Evolutionary conservation across 2,113 vertebrate genomes (phyloP).

Genomic region (Petaurus breviceps): DNA sequence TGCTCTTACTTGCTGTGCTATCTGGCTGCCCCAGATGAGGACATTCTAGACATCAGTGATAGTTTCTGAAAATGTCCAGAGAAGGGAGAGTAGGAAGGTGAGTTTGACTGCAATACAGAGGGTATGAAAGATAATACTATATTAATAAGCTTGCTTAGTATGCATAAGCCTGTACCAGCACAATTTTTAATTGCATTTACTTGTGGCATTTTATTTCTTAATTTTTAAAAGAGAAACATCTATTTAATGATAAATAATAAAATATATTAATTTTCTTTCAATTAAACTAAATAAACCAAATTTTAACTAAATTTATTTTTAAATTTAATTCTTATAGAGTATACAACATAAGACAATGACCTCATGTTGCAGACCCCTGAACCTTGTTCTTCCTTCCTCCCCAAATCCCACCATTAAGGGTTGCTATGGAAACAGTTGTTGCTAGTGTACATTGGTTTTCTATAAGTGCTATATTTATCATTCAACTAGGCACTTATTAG

Average conservation of each 20-base stretch:
- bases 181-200: background rate
- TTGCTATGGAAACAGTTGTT: background rate
- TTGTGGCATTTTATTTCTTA: background rate
- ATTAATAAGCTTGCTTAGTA: background rate
- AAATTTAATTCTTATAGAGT: background rate
- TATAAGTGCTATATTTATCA: background rate
- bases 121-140: background rate
- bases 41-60: background rate
- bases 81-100: background rate
- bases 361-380: background rate
- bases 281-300: background rate
- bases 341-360: background rate
- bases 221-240: background rate
- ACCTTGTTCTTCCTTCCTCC: background rate
- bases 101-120: background rate
- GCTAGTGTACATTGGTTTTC: background rate
- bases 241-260: background rate
- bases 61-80: background rate
- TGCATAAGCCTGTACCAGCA: background rate
- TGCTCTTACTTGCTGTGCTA: too few species aligned
- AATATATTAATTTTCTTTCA: background rate
- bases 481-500: background rate
- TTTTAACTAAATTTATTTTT: background rate
- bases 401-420: background rate
- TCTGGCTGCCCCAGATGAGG: too few species aligned